A percentile compares a stretch with the other conserved stretches of the same genome.
Evolutionary conservation across 2,113 vertebrate species (phyloP).

Genomic region (Mystacornis crossleyi): DNA sequence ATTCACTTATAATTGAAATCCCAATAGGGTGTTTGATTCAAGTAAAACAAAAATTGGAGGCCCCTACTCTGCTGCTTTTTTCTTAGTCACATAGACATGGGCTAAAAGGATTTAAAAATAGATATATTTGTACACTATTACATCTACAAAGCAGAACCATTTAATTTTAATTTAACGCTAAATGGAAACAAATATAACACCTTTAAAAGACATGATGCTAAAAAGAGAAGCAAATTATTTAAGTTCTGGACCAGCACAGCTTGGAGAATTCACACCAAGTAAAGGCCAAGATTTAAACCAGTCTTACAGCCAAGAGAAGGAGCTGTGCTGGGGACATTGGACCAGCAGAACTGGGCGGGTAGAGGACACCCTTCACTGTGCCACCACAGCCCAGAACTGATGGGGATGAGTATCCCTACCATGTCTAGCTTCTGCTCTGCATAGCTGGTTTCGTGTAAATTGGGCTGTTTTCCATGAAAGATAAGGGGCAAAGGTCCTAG

Average conservation of each 20-base stretch:
- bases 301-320: background rate
- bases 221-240: constrained; percentile 45
- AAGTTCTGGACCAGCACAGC: background rate
- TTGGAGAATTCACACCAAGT: background rate
- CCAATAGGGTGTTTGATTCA: constrained; percentile 26
- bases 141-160: background rate
- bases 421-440: background rate
- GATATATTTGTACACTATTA: constrained; percentile 38
- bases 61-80: background rate
- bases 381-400: background rate
- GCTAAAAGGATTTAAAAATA: constrained; percentile 21
- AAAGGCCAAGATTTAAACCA: background rate
- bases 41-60: constrained; percentile 11
- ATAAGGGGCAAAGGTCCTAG: background rate
- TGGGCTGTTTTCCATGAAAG: background rate
- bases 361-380: background rate
- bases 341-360: fast-evolving
- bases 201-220: constrained; percentile 11
- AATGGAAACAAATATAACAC: constrained; percentile 49
- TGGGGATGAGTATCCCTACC: fast-evolving
- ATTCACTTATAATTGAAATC: constrained; percentile 33
- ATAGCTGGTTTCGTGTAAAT: background rate
- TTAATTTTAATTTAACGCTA: constrained; percentile 22
- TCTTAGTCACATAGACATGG: background rate
- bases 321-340: fast-evolving